Base-by-base conservation (phyloP, 2,888 invertebrate species). In the Caenorhabditis plicata region DNA sequence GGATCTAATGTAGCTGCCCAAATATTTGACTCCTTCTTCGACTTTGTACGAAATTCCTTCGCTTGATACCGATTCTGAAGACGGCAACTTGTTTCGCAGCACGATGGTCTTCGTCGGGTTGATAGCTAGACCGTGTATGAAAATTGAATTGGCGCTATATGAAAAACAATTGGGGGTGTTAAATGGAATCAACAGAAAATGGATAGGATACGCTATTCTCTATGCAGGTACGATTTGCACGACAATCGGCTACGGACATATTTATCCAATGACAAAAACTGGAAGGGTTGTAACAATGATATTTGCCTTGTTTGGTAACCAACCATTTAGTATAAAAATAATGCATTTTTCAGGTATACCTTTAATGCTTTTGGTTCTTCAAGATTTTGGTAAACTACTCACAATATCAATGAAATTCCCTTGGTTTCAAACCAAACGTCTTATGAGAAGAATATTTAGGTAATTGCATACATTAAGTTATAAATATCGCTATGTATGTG, bases 341-440 rank as follows among this genome's bases (percentile, higher is more conserved):
- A 31, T 31, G 19, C 8, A 43, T 7, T 15, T 39, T 55, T 33
- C 35, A 55, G 68, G 65, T n/a, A 74, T 74, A 20, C 74, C 74
- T 2, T 47, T 74, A 13, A 68, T 72, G 62, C 62, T 74, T 0
- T 44, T 74, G 8, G 72, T 74, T 4, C 63, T 73, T 11, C 71
- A 73, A 53, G 70, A 68, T 33, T 55, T 70, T 32, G 75, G 75
- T 20, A 70, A 72, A 40, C 53, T 75, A n/a, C 53, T 75, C 8
- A 75, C 75, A 1, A 64, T 70, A 22, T 52, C 64, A 0, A 70
- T 75, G 70, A 75, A 75, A 44, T 75, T 56, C 38, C 75, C 75
- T 11, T 75, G 75, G 75, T 75, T 74, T 44, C 73, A 73, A 58
- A 62, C 61, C 22, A 75, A 75, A 47, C 48, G 73, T 15, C 42